These are phyloP conservation scores for Eonycteris spelaea DNA, from an alignment of 2,113 vertebrate species.

Conservation along the genomic window DNA sequence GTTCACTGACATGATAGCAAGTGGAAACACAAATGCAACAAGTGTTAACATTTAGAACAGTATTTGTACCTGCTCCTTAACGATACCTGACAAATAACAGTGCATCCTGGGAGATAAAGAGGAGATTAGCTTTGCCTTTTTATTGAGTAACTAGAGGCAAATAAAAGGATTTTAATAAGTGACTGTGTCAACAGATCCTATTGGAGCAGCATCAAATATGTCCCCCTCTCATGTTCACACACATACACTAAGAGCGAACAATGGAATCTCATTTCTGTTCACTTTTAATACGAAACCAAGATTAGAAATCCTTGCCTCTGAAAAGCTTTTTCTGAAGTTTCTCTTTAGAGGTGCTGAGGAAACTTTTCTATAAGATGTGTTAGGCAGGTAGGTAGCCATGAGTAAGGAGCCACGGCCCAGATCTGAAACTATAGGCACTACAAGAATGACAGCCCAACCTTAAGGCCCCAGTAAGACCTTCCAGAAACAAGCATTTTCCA, in stretches of 20 bases:
- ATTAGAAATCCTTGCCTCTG: not conserved
- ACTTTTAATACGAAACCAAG: not conserved
- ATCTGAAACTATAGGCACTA: no score
- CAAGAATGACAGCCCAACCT: no score
- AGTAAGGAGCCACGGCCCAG: no score
- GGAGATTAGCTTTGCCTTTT: conserved; percentile 67
- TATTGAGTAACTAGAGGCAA: conserved; percentile 68
- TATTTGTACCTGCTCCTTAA: conserved; percentile 56
- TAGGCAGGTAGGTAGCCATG: no score
- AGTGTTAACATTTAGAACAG: conserved; percentile 72
- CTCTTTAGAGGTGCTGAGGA: not conserved
- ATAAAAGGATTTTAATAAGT: conserved; percentile 50
- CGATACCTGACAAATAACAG: conserved; percentile 39
- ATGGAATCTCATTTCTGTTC: not conserved
- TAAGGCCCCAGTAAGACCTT: no score
- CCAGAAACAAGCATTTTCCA: no score
- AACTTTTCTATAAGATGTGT: not conserved
- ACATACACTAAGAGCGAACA: not conserved
- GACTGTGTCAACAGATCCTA: not conserved
- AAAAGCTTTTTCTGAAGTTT: not conserved
- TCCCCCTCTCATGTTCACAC: rapidly evolving
- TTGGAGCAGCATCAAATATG: not conserved
- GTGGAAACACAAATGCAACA: conserved; percentile 69
- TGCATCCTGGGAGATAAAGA: conserved; percentile 47
- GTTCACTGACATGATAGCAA: conserved; percentile 74